Conservation (phyloP, 2,797 vertebrate genomes). For the Artibeus lituratus region DNA sequence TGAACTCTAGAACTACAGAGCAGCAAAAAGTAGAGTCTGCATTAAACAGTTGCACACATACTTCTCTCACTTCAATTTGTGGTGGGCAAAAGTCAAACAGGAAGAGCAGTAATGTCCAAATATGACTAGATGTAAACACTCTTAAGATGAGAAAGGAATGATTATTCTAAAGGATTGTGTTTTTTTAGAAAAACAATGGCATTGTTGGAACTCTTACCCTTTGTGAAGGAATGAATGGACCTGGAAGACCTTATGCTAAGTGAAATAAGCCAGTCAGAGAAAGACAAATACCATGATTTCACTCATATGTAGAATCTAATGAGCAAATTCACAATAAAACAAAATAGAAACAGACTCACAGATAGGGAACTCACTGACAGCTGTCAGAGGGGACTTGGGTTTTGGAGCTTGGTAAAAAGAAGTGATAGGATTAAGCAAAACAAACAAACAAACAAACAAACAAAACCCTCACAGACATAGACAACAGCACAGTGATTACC, state of each 20-base stretch:
- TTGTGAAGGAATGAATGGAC: background rate
- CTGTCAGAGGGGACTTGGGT: background rate
- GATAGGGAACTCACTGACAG: background rate
- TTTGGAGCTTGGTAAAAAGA: background rate
- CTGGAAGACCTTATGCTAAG: background rate
- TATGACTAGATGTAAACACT: conserved; percentile 9
- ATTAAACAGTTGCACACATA: background rate
- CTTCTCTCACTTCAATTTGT: background rate
- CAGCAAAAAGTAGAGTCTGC: conserved; percentile 10
- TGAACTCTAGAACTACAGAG: background rate
- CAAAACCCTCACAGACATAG: background rate
- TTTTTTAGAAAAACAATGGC: background rate
- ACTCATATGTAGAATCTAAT: background rate
- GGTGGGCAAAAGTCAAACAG: background rate
- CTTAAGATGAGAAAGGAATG: conserved; percentile 38
- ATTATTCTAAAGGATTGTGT: background rate
- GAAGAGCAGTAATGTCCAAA: conserved; percentile 47
- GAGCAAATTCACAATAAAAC: background rate
- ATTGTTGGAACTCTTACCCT: background rate
- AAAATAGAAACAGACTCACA: background rate
- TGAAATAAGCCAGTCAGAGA: background rate
- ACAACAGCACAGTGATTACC: background rate
- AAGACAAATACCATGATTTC: background rate
- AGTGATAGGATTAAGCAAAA: background rate
- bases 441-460: background rate